Evolutionary conservation across 2,888 invertebrate genomes (phyloP), one percentile per base, ranked within the genome.

Genomic region (Hoplodrina ambigua): DNA sequence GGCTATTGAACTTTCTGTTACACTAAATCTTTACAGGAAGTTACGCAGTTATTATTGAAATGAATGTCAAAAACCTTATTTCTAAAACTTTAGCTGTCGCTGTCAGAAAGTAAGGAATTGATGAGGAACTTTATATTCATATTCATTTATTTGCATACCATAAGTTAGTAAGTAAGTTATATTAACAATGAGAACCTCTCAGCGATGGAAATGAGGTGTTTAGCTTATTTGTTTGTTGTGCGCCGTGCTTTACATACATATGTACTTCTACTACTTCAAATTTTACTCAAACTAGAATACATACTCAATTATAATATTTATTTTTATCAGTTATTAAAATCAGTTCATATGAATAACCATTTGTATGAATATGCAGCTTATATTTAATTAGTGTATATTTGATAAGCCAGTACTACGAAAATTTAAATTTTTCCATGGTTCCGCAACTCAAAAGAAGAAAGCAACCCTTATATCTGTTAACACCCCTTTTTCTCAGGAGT

Each of bases 91-190:
- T 37, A 46, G 25, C n/a, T 75, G 69, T 70, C 70, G 46, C 54
- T 53, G 75, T 54, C 20, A 44, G 52, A 49, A 19, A 25, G 20
- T 11, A 30, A 65, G 55, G 33, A 69, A 65, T 41, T 50, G 49
- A 62, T 15, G 65, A 72, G 67, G 60, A 61, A 77, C 65, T 75
- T 69, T n/a, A n/a, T n/a, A n/a, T n/a, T n/a, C n/a, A n/a, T n/a
- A n/a, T n/a, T n/a, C n/a, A n/a, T n/a, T n/a, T n/a, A n/a, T n/a
- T n/a, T n/a, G n/a, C n/a, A n/a, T n/a, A n/a, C n/a, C n/a, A n/a
- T n/a, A n/a, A n/a, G n/a, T n/a, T n/a, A n/a, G n/a, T n/a, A n/a
- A n/a, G n/a, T n/a, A n/a, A n/a, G n/a, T n/a, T n/a, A n/a, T n/a
- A 75, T 50, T 55, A 62, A 69, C 65, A 50, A 53, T 25, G 44